Percentiles rank a stretch among this genome's conserved stretches.
phyloP scores from a whole-genome alignment of 2,888 invertebrate species.

The Micropterix aruncella region DNA sequence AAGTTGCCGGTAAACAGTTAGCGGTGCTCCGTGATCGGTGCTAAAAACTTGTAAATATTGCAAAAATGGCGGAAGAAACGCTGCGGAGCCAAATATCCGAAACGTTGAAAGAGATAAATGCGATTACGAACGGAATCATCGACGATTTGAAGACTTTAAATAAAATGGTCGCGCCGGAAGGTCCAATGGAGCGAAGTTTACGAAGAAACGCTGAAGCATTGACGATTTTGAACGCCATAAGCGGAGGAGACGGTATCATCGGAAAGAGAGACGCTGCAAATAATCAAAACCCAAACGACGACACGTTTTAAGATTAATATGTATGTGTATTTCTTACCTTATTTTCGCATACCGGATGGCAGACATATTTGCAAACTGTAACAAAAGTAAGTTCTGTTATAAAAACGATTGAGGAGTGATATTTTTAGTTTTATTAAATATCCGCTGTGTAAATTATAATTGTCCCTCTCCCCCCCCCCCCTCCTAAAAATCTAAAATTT shows the following conservation, averaged over 20 bases:
- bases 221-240: not conserved
- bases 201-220: not conserved
- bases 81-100: not conserved
- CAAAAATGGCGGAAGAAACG: not conserved
- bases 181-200: not conserved
- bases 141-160: not conserved
- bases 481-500: too few species aligned
- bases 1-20: too few species aligned
- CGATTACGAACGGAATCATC: not conserved
- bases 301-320: not conserved
- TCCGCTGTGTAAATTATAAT: too few species aligned
- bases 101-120: not conserved
- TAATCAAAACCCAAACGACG: not conserved
- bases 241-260: not conserved
- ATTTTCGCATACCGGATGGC: slow-evolving; percentile 63
- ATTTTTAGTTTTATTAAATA: too few species aligned
- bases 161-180: not conserved
- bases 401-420: too few species aligned
- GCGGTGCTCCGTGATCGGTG: too few species aligned
- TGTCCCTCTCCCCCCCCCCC: too few species aligned
- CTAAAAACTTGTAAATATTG: not conserved
- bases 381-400: too few species aligned
- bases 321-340: slow-evolving; percentile 41
- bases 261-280: too few species aligned
- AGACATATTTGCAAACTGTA: slow-evolving; percentile 73